Base-by-base conservation (phyloP, 2,888 invertebrate genomes). In the Zaprionus lineosus region DNA sequence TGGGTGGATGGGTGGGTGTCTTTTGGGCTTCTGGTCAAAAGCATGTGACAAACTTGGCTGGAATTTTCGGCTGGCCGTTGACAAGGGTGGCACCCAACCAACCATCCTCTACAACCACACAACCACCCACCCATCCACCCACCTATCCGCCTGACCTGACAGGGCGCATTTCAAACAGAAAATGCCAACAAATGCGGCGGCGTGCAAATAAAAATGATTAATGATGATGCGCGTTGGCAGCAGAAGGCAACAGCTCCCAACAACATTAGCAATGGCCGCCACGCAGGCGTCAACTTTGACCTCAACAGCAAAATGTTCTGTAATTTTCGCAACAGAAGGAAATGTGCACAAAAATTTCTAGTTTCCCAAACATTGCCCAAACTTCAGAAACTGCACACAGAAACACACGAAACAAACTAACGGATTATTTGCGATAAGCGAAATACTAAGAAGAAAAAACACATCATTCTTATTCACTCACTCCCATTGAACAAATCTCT, bases 201-300 rank as follows among this genome's bases (percentile, higher is more conserved):
- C 81, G 75, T 74, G 86, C 86, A 84, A 86, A 86, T 86, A 86
- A 86, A 86, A 86, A 86, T 86, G 87, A 86, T 86, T 86, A 86
- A 86, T 86, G 86, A 77, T 86, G 84, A 84, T 84, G 82, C 83
- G 71, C 70, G 68, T 48, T 72, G 78, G 81, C 76, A 74, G 74
- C 48, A 52, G 19, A 29, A 46, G n/a, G 39, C 14, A 50, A 11
- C 59, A 70, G 11, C 65, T 61, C 8, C 36, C 44, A 40, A 16
- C 46, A 37, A 41, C 28, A 43, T 40, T 57, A 50, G 73, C 56
- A 82, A 78, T 82, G 82, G 75, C 77, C 74, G 82, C 82, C 77
- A 78, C 72, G 65, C 61, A 77, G 74, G 78, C 75, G 75, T 69
- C 79, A 69, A 74, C 64, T 50, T 53, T 24, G 57, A 62, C 70